Evolutionary conservation across 2,888 invertebrate species (phyloP), one percentile per base, ranked within the genome.

Genomic region (Cenopis cana): DNA sequence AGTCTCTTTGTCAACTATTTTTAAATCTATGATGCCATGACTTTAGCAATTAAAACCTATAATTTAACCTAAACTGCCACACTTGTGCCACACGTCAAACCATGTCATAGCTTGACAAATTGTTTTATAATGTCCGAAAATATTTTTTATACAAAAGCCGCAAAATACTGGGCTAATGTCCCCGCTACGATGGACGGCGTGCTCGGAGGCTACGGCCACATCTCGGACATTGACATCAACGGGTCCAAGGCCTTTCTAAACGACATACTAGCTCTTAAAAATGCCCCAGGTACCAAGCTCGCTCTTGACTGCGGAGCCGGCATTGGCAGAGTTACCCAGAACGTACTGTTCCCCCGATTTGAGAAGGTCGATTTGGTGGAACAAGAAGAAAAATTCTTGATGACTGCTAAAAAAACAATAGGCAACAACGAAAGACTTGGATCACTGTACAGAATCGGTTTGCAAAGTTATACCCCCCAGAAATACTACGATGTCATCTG

Each of bases 251-350:
- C 90, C 55, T 98, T 99, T 89, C 90, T 99, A 36, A 95, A 95
- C 65, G 78, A 84, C 69, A 79, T 93, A 69, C 79, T 91, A 68
- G 75, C 79, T 14, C 79, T 78, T 1, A 94, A 95, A 70, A 82
- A 83, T 56, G 85, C 89, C 60, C 96, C 96, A 4, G 95, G 91
- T 0, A 95, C 90, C 65, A 88, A 91, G 57, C 90, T 95, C 73
- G 98, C 98, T 1, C 89, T 99, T 10, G 99, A 99, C 84, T 99
- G 99, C 88, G 99, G 99, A 5, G 97, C 99, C 17, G 99, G 99
- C 2, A 99, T 99, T 78, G 99, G 99, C 0, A 94, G 99, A 78
- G 96, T 99, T 52, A 97, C 97, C 1, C 98, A 98, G 85, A 94
- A 97, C 74, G 78, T 99, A 12, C 91, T 99, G 20, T 92, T 96